Percentiles rank a stretch among this genome's conserved stretches.
Conservation (phyloP, 2,797 vertebrate genomes). For the Pangasius sanitwongsei region DNA sequence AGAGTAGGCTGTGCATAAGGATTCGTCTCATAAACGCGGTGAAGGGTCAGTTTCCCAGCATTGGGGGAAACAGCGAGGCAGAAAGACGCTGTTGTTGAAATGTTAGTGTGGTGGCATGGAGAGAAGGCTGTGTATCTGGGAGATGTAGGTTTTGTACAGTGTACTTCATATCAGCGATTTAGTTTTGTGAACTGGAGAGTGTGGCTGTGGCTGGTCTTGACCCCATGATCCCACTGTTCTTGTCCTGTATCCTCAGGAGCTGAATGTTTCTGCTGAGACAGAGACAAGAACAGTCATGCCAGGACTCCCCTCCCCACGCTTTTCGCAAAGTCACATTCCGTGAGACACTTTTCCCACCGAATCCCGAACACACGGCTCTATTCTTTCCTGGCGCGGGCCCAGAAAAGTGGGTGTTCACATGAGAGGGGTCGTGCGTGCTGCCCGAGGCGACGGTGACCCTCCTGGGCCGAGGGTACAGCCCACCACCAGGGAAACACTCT, state of each 20-base stretch:
- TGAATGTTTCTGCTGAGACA: constrained; percentile 66
- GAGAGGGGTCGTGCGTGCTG: constrained; percentile 70
- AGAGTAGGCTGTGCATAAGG: not conserved
- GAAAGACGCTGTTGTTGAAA: constrained; percentile 30
- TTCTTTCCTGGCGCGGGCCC: constrained; percentile 71
- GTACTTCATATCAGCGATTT: constrained; percentile 63
- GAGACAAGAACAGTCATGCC: constrained; percentile 66
- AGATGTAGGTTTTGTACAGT: constrained; percentile 44
- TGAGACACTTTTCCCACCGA: constrained; percentile 75
- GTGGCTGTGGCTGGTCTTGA: constrained; percentile 65
- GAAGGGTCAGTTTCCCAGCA: constrained; percentile 22
- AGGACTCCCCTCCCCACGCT: constrained; percentile 62
- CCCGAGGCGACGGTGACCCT: constrained; percentile 71
- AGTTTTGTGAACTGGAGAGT: constrained; percentile 60
- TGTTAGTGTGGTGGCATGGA: constrained; percentile 21
- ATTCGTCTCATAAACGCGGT: not conserved
- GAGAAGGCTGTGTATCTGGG: constrained; percentile 32
- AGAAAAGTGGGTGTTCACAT: constrained; percentile 75
- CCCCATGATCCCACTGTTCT: constrained; percentile 62
- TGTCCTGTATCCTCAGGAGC: constrained; percentile 63
- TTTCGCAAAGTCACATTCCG: constrained; percentile 73
- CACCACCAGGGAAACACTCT: constrained; percentile 59
- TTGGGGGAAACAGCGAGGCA: not conserved
- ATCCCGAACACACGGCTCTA: constrained; percentile 72
- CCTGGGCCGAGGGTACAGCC: constrained; percentile 66